Evolutionary conservation across 2,888 invertebrate genomes (phyloP).

Genomic region (Apotomis turbidana): DNA sequence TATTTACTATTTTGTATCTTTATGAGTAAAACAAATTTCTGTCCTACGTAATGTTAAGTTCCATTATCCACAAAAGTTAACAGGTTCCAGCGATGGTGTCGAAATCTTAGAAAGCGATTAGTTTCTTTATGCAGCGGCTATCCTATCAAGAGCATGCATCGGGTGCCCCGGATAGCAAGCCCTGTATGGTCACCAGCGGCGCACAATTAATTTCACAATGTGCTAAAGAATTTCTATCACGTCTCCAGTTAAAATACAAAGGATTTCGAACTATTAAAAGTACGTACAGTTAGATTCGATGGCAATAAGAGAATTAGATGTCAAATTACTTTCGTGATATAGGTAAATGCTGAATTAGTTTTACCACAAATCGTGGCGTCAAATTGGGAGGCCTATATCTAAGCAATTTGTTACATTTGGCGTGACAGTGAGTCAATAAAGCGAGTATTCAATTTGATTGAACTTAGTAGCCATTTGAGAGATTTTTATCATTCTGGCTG

Average conservation of each 20-base stretch:
- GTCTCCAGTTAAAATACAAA: slow-evolving; percentile 33
- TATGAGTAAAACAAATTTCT: too few species aligned
- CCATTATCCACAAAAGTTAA: slow-evolving; percentile 6
- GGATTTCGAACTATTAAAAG: slow-evolving; percentile 19
- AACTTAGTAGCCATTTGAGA: too few species aligned
- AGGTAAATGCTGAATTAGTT: neutral
- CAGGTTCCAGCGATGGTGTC: slow-evolving; percentile 25
- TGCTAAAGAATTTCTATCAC: slow-evolving; percentile 40
- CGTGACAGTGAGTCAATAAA: too few species aligned
- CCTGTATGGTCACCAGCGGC: slow-evolving; percentile 40
- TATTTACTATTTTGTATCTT: too few species aligned
- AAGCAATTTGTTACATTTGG: too few species aligned
- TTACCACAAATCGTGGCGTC: too few species aligned
- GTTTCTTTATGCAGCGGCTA: slow-evolving; percentile 36
- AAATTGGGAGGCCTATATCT: too few species aligned
- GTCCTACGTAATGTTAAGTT: neutral
- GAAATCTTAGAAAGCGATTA: slow-evolving; percentile 38
- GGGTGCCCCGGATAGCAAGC: slow-evolving; percentile 32
- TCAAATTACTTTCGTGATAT: neutral
- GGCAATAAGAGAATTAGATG: slow-evolving; percentile 1
- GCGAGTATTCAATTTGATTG: too few species aligned
- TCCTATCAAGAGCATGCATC: slow-evolving; percentile 40
- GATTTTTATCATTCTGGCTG: too few species aligned
- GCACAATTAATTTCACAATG: slow-evolving; percentile 42
- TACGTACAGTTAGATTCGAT: slow-evolving; percentile 24